Conservation (phyloP, 2,888 invertebrate species). For the Emmelina monodactyla region DNA sequence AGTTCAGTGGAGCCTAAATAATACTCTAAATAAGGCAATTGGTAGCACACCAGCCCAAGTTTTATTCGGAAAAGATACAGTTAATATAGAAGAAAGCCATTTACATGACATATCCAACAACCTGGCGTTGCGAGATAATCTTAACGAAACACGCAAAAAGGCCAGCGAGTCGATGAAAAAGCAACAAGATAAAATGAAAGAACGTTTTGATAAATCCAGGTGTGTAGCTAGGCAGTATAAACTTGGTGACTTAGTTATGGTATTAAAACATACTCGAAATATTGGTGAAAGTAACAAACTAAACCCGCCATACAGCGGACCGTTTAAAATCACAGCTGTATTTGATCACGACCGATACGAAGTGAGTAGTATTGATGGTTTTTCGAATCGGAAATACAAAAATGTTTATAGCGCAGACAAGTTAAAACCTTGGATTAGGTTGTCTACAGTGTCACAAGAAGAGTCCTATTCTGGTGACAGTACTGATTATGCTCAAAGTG, state of each 20-base stretch:
- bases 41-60: not conserved
- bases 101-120: not conserved
- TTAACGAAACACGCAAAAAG: not conserved
- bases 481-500: not conserved
- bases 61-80: not conserved
- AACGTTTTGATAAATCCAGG: slow-evolving; percentile 1
- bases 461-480: not conserved
- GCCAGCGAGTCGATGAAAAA: not conserved
- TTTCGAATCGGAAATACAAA: not conserved
- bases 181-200: not conserved
- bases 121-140: not conserved
- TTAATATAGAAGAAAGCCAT: not conserved
- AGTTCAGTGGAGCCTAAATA: slow-evolving; percentile 5
- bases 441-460: not conserved
- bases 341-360: slow-evolving; percentile 1
- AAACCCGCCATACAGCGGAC: not conserved
- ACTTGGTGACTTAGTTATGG: slow-evolving; percentile 2
- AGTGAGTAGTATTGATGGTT: slow-evolving; percentile 3
- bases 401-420: not conserved
- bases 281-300: slow-evolving; percentile 4
- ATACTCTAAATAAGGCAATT: slow-evolving; percentile 2
- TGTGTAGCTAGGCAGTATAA: not conserved
- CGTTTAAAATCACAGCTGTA: not conserved
- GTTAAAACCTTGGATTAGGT: not conserved
- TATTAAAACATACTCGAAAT: not conserved